phyloP scores from a whole-genome alignment of 2,113 vertebrate genomes.

The Gopherus flavomarginatus region DNA sequence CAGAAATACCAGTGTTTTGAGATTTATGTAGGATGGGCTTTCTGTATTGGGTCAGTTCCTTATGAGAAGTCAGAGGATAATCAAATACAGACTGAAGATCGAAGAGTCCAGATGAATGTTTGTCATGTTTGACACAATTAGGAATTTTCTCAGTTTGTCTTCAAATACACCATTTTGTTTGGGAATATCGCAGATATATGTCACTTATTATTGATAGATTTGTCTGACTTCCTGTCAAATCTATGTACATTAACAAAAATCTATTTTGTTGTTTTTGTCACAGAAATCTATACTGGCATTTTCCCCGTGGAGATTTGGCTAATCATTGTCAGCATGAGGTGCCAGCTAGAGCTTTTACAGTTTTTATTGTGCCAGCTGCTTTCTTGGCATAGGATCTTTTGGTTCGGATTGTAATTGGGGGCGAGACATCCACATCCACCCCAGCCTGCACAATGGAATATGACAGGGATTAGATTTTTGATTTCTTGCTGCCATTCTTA shows the following conservation, averaged over 20 bases:
- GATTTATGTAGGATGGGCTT: background rate
- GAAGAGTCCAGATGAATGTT: constrained; percentile 65
- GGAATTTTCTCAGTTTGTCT: constrained; percentile 80
- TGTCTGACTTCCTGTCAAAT: constrained; percentile 85
- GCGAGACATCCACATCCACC: constrained; percentile 83
- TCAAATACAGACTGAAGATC: constrained; percentile 57
- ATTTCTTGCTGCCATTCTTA: constrained; percentile 69
- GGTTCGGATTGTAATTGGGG: constrained; percentile 87
- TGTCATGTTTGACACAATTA: constrained; percentile 70
- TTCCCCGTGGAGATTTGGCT: constrained; percentile 85
- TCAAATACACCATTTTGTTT: constrained; percentile 78
- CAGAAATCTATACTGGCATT: constrained; percentile 84
- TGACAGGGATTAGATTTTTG: constrained; percentile 78
- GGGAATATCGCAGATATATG: constrained; percentile 79
- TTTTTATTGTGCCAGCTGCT: constrained; percentile 87
- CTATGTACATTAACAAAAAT: constrained; percentile 86
- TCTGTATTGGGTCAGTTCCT: constrained; percentile 10
- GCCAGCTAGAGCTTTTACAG: constrained; percentile 85
- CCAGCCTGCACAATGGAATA: constrained; percentile 79
- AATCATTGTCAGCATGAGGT: constrained; percentile 81
- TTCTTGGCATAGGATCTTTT: constrained; percentile 83
- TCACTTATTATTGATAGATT: constrained; percentile 83
- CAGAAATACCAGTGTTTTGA: background rate
- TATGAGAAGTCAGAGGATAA: constrained; percentile 51
- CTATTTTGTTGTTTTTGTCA: constrained; percentile 86